Percentiles rank a stretch among this genome's conserved stretches.
Evolutionary conservation across 2,113 vertebrate species (phyloP).

Genomic region (Stigmatopora nigra): DNA sequence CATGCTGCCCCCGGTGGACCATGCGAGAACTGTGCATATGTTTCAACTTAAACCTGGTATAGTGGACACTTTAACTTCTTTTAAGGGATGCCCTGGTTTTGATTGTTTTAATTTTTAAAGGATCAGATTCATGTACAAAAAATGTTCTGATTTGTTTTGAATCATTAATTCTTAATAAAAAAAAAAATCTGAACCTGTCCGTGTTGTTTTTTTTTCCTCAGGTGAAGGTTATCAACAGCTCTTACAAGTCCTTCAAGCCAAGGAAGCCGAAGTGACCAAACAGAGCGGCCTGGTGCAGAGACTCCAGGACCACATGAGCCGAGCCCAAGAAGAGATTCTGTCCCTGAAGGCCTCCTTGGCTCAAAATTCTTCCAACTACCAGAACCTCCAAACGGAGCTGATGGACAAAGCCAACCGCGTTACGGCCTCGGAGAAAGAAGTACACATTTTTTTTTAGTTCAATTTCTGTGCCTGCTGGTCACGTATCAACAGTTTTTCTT

Average conservation of each 20-base stretch:
- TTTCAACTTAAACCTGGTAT: constrained; percentile 59
- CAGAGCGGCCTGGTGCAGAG: constrained; percentile 69
- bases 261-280: constrained; percentile 74
- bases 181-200: too few species aligned
- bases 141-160: too few species aligned
- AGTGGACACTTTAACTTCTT: background rate
- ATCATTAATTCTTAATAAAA: too few species aligned
- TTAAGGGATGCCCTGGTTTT: too few species aligned
- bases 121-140: too few species aligned
- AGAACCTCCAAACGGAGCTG: constrained; percentile 83
- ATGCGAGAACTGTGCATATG: constrained; percentile 40
- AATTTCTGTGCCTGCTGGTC: background rate
- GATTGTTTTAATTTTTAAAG: too few species aligned
- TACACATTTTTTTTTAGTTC: constrained; percentile 8
- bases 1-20: constrained; percentile 52
- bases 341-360: constrained; percentile 81
- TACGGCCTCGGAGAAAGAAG: constrained; percentile 78
- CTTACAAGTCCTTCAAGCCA: constrained; percentile 64
- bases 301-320: constrained; percentile 70
- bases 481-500: background rate
- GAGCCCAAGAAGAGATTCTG: constrained; percentile 78
- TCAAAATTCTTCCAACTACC: constrained; percentile 83
- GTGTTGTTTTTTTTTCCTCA: constrained; percentile 12
- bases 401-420: constrained; percentile 79
- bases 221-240: constrained; percentile 74